Evolutionary conservation across 2,797 vertebrate genomes (phyloP), one percentile per base, ranked within the genome.

Genomic region (Potorous gilbertii): DNA sequence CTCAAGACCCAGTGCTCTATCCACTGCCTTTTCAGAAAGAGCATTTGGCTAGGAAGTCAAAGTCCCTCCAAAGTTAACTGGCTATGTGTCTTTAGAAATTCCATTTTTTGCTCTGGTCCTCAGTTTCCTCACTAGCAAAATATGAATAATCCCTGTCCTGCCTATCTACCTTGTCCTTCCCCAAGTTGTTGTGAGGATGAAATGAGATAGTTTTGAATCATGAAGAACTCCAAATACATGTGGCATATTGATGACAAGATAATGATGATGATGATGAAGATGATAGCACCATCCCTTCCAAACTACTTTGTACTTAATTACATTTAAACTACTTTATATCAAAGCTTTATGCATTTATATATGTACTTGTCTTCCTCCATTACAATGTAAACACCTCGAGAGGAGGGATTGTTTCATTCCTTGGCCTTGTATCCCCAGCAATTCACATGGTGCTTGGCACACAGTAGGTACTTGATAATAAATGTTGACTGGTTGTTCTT

Each of bases 401-500:
- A 87, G 40, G 21, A 87, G 21, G 24, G 1, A 46, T 87, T 50
- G 21, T 27, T 50, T 50, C 21, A 27, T 46, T 46, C 24, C 27
- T 87, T 87, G 40, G 11, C 31, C 40, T 87, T 50, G 9, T 27
- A 50, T 87, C 40, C 40, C 24, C 24, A 87, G 40, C 50, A 27
- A 2, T 3, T 46, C 40, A 50, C 40, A 27, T 87, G 9, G 40
- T 87, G 21, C 74, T 40, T 87, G 40, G 21, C 74, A 27, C 40
- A 81, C 40, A 87, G 24, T 87, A 74, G 74, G 74, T 50, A 11
- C 74, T 50, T 87, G 21, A 87, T 87, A 50, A 87, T 87, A 46
- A 5, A 50, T 87, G 3, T 11, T 87, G 21, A 87, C 27, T 87
- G 40, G 50, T 90, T 93, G 95, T 89, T 94, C 92, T 95, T 96